These are phyloP conservation scores for Muscicapa comitata DNA, from an alignment of 2,797 vertebrate genomes.

Conservation along the genomic window DNA sequence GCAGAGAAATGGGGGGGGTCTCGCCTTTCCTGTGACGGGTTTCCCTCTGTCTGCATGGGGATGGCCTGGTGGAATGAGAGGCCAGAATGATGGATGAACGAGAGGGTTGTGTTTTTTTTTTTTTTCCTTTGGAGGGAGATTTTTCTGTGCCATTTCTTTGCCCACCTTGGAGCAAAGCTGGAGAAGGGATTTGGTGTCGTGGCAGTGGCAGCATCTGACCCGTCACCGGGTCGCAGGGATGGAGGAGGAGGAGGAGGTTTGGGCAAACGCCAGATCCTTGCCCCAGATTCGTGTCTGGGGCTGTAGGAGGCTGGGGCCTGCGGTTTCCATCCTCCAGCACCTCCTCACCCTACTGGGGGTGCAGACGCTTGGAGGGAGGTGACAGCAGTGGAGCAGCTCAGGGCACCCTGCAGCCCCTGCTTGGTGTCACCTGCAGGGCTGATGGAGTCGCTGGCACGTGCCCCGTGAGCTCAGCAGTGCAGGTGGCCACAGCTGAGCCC, in stretches of 20 bases:
- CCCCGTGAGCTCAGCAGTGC: not conserved
- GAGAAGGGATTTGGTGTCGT: not conserved
- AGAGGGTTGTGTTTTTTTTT: not conserved
- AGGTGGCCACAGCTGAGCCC: not conserved
- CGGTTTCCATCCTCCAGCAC: not conserved
- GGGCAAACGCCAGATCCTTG: not conserved
- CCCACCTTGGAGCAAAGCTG: not conserved
- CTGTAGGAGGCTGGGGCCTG: not conserved
- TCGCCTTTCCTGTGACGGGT: not conserved
- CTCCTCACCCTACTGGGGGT: not conserved
- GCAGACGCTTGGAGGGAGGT: not conserved
- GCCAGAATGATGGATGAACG: fast-evolving
- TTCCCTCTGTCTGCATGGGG: not conserved
- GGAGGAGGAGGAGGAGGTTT: not conserved
- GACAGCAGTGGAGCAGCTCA: not conserved
- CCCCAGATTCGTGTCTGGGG: not conserved
- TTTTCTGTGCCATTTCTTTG: not conserved
- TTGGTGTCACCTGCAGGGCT: not conserved
- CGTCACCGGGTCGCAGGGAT: not conserved
- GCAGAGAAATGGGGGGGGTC: not conserved
- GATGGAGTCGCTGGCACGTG: not conserved
- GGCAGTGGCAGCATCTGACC: not conserved
- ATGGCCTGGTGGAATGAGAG: not conserved
- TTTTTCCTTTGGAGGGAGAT: not conserved
- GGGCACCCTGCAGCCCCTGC: not conserved